Evolutionary conservation across 2,888 invertebrate genomes (phyloP).

Genomic region (Pheosia tremula): DNA sequence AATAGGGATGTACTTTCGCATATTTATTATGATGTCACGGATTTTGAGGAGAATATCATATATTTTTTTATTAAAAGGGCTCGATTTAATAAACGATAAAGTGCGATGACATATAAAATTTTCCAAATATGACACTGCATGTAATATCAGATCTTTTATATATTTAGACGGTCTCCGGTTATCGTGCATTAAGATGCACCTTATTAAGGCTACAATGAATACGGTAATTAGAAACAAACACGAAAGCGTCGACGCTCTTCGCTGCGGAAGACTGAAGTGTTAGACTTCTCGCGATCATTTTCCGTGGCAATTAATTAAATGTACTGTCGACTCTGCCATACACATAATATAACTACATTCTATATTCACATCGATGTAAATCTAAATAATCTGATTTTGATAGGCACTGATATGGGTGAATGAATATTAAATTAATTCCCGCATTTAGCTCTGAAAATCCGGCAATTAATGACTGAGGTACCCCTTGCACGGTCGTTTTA

Average conservation of each 20-base stretch:
- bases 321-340: not conserved
- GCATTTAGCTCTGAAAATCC: constrained; percentile 62
- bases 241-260: not conserved
- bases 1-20: constrained; percentile 18
- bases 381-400: constrained; percentile 48
- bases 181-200: no score
- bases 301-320: constrained; percentile 30
- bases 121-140: not conserved
- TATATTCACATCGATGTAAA: constrained; percentile 35
- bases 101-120: not conserved
- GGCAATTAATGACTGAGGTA: constrained; percentile 62
- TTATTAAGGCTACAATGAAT: not conserved
- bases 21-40: constrained; percentile 40
- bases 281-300: constrained; percentile 20
- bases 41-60: constrained; percentile 39
- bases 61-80: constrained; percentile 29
- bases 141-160: no score
- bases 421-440: constrained; percentile 68
- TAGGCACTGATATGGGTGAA: constrained; percentile 55
- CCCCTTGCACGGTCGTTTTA: constrained; percentile 53
- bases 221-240: not conserved
- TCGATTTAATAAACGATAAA: not conserved
- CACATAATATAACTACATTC: not conserved
- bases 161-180: no score
- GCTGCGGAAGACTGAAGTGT: constrained; percentile 6